Evolutionary conservation across 1,140 invertebrate species (phyloP).

Genomic region (Diorhabda sublineata): DNA sequence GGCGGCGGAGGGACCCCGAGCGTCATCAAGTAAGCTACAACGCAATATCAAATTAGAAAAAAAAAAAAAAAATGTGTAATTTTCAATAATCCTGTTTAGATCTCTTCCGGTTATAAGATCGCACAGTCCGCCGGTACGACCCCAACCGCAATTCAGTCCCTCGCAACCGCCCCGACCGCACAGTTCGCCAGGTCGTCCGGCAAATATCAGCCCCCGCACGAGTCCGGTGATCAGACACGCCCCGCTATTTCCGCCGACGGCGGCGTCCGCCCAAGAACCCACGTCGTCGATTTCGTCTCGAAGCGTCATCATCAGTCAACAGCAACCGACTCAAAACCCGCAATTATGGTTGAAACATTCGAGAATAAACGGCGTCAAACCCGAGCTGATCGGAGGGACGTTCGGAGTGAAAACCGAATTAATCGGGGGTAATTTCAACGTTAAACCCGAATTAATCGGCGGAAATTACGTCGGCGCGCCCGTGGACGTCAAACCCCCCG

Average conservation of each 20-base stretch:
- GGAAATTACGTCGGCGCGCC: constrained; percentile 52
- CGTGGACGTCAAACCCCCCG: constrained; percentile 60
- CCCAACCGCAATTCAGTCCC: constrained; percentile 39
- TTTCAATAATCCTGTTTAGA: constrained; percentile 8
- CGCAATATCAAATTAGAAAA: background rate
- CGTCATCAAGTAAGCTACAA: constrained; percentile 33
- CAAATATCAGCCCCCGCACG: constrained; percentile 38
- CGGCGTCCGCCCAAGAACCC: constrained; percentile 39
- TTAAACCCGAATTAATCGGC: constrained; percentile 49
- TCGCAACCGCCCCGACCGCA: constrained; percentile 45
- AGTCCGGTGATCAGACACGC: constrained; percentile 41
- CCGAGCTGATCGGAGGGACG: constrained; percentile 67
- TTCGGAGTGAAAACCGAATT: constrained; percentile 68
- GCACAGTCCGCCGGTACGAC: constrained; percentile 42
- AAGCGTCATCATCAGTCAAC: constrained; percentile 49
- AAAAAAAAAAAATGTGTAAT: background rate
- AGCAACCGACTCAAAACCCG: constrained; percentile 49
- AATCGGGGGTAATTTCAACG: constrained; percentile 61
- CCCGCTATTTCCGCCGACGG: constrained; percentile 34
- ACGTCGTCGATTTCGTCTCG: constrained; percentile 39
- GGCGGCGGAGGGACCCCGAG: constrained; percentile 39
- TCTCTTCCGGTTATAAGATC: constrained; percentile 33
- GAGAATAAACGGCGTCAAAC: constrained; percentile 70
- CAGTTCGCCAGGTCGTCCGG: constrained; percentile 43
- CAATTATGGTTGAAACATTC: constrained; percentile 60